Percentiles rank a stretch among this genome's conserved stretches.
These are phyloP conservation scores for Nixonia krombeini DNA, from an alignment of 1,140 invertebrate species.

Conservation along the genomic window DNA sequence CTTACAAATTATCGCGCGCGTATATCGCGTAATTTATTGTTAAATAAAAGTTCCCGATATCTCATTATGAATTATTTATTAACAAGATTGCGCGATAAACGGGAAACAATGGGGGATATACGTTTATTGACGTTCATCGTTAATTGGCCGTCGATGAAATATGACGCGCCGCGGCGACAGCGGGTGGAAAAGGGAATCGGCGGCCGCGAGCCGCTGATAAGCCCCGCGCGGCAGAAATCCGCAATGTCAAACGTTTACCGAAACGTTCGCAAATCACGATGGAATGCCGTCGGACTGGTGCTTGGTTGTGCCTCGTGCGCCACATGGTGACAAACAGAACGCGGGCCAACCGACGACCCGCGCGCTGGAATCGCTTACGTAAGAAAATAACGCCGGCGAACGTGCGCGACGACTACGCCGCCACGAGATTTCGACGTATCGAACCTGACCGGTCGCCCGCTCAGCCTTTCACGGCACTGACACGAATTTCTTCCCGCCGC, in stretches of 20 bases:
- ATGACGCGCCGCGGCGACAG: no score
- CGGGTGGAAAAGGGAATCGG: no score
- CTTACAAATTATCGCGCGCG: neutral
- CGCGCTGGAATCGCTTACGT: slow-evolving; percentile 56
- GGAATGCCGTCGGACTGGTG: slow-evolving; percentile 67
- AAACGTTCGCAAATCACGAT: slow-evolving; percentile 68
- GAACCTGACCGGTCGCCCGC: neutral
- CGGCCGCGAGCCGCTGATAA: no score
- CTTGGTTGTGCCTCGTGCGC: slow-evolving; percentile 47
- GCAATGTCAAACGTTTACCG: slow-evolving; percentile 58
- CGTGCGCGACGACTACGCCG: slow-evolving; percentile 8
- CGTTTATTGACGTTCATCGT: no score
- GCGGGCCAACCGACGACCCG: slow-evolving; percentile 55
- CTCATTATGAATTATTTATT: no score
- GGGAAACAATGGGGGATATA: no score
- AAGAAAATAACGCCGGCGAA: slow-evolving; percentile 52
- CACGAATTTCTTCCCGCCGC: neutral
- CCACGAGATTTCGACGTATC: slow-evolving; percentile 7
- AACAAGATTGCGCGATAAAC: no score
- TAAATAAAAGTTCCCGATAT: slow-evolving; percentile 1
- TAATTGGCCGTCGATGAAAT: no score
- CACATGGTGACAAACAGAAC: slow-evolving; percentile 64
- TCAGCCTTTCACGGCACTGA: slow-evolving; percentile 3
- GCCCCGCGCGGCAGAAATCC: slow-evolving; percentile 42
- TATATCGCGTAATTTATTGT: no score